phyloP scores from a whole-genome alignment of 2,113 vertebrate species.

The Platycercus adscitus region DNA sequence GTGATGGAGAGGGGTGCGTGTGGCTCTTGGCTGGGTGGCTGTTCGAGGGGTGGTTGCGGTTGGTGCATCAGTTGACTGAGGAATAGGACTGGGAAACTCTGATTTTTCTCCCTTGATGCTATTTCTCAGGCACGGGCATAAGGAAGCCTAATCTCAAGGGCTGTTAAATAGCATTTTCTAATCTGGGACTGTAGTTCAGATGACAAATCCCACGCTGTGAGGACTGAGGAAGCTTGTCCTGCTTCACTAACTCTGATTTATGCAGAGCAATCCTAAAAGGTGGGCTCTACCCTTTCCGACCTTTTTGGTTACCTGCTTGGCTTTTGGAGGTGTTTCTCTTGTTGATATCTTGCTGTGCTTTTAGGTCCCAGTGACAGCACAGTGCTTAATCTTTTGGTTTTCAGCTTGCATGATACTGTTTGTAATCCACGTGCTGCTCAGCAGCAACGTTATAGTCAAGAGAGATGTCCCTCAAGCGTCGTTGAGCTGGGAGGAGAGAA shows the following conservation, averaged over 20 bases:
- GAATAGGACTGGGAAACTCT: neutral
- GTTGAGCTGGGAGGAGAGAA: neutral
- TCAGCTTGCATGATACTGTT: neutral
- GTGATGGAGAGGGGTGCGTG: neutral
- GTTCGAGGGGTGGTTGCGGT: neutral
- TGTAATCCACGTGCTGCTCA: neutral
- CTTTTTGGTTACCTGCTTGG: neutral
- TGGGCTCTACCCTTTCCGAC: neutral
- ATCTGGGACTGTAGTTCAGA: neutral
- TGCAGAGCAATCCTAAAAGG: neutral
- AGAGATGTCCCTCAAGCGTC: neutral
- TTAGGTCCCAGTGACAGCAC: neutral
- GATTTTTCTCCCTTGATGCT: neutral
- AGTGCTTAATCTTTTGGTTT: neutral
- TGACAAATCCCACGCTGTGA: accelerated
- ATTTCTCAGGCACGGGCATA: neutral
- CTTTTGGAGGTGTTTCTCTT: neutral
- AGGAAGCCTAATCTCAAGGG: neutral
- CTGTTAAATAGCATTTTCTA: neutral
- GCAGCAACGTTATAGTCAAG: neutral
- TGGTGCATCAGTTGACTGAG: neutral
- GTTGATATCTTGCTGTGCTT: neutral
- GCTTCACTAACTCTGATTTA: neutral
- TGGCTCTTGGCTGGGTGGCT: neutral
- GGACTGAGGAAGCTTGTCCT: neutral